Percentiles rank a stretch among this genome's conserved stretches.
Conservation (phyloP, 1,140 invertebrate genomes). For the Aradophagus sp. region DNA sequence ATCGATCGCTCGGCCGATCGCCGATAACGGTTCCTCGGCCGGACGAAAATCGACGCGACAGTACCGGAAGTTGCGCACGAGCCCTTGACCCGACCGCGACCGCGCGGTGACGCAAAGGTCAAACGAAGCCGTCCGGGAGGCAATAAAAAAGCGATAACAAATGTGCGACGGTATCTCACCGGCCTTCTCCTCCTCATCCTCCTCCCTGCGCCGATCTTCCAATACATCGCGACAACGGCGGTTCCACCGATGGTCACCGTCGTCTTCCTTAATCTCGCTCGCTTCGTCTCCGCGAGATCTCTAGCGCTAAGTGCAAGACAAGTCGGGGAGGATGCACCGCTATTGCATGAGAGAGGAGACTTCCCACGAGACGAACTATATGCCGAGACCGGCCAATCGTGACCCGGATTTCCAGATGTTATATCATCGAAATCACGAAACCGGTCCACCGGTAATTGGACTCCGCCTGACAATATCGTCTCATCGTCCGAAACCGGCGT, state of each 20-base stretch:
- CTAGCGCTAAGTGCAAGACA: conserved; percentile 18
- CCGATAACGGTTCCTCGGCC: too few species aligned
- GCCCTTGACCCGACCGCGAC: too few species aligned
- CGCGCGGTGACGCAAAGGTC: too few species aligned
- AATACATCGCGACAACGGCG: conserved; percentile 3
- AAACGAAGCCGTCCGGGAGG: too few species aligned
- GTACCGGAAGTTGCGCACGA: too few species aligned
- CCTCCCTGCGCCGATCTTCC: neutral
- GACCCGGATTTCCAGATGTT: conserved; percentile 53
- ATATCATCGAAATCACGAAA: conserved; percentile 47
- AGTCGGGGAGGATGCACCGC: conserved; percentile 34
- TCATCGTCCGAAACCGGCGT: conserved; percentile 24
- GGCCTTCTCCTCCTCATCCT: too few species aligned
- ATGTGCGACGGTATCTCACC: too few species aligned
- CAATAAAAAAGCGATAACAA: too few species aligned
- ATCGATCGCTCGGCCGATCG: too few species aligned
- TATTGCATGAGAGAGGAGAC: conserved; percentile 30
- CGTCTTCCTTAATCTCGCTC: conserved; percentile 32
- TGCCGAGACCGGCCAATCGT: conserved; percentile 40
- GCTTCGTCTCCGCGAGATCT: conserved; percentile 10
- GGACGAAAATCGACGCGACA: too few species aligned
- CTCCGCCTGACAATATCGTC: conserved; percentile 43
- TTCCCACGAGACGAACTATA: conserved; percentile 44
- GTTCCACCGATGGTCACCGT: conserved; percentile 7
- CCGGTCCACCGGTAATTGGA: conserved; percentile 36